A percentile compares a stretch with the other conserved stretches of the same genome.
Evolutionary conservation across 2,797 vertebrate genomes (phyloP).

Genomic region (Acipenser ruthenus): DNA sequence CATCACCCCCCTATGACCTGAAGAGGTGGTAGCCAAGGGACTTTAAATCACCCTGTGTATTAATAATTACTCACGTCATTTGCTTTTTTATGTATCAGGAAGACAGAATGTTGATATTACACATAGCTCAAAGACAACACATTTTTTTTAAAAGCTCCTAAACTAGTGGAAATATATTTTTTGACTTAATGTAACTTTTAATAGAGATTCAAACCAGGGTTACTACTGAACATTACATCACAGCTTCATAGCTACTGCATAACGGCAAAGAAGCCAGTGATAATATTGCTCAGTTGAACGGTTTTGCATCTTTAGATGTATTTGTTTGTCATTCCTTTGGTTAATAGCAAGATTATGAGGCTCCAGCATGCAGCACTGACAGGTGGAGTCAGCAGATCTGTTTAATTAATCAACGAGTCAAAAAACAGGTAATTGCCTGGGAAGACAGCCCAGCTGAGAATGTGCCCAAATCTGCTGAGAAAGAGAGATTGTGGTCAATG

Average conservation of each 20-base stretch:
- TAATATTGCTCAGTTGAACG: not conserved
- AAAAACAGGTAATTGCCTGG: conserved; percentile 16
- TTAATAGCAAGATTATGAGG: conserved; percentile 36
- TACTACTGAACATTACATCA: not conserved
- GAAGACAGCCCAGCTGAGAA: conserved; percentile 3
- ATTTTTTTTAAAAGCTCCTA: no score
- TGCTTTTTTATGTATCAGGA: not conserved
- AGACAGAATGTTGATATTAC: not conserved
- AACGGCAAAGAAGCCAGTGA: not conserved
- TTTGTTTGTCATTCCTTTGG: conserved; percentile 35
- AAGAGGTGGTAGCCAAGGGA: no score
- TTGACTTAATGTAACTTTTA: no score
- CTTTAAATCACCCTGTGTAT: no score
- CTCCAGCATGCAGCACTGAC: conserved; percentile 22
- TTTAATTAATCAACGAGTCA: conserved; percentile 44
- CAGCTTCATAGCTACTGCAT: not conserved
- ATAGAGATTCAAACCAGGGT: no score
- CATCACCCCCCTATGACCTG: no score
- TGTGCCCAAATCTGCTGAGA: conserved; percentile 1
- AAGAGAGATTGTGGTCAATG: not conserved
- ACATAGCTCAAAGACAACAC: not conserved
- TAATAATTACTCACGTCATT: no score
- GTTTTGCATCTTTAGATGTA: conserved; percentile 16
- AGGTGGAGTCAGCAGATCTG: conserved; percentile 33
- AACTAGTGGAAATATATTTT: no score